These are phyloP conservation scores for Sesia bembeciformis DNA, from an alignment of 2,888 invertebrate species.

Conservation along the genomic window DNA sequence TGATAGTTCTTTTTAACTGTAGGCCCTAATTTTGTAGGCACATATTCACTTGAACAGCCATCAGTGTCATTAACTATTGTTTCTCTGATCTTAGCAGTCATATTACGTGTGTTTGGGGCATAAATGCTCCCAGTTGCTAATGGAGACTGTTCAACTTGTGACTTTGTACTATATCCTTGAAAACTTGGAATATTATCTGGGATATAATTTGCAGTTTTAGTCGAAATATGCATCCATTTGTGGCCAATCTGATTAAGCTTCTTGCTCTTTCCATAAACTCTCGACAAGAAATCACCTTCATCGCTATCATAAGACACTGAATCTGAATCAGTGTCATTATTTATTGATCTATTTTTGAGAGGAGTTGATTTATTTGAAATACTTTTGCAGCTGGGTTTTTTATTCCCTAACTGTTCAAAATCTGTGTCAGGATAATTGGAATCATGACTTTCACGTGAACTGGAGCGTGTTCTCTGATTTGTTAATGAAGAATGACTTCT, in stretches of 20 bases:
- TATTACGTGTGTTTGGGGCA: conserved; percentile 47
- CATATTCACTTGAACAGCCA: conserved; percentile 58
- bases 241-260: conserved; percentile 40
- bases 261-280: conserved; percentile 45
- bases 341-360: background rate
- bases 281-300: conserved; percentile 55
- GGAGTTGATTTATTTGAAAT: conserved; percentile 3
- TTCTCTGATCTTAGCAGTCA: conserved; percentile 35
- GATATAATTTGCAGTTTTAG: conserved; percentile 21
- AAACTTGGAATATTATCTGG: conserved; percentile 23
- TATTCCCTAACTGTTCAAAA: conserved; percentile 24
- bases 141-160: conserved; percentile 40
- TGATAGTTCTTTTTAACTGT: conserved; percentile 62
- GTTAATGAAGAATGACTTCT: conserved; percentile 38
- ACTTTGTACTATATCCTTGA: conserved; percentile 51
- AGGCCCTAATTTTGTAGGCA: conserved; percentile 58
- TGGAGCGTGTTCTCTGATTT: conserved; percentile 35
- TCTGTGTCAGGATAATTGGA: conserved; percentile 52
- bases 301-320: conserved; percentile 57
- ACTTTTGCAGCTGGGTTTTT: conserved; percentile 14
- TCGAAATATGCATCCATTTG: conserved; percentile 16
- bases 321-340: conserved; percentile 45
- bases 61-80: conserved; percentile 33
- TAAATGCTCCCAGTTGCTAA: conserved; percentile 58
- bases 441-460: conserved; percentile 45